phyloP scores from a whole-genome alignment of 2,797 vertebrate species.

The Brotula barbata region DNA sequence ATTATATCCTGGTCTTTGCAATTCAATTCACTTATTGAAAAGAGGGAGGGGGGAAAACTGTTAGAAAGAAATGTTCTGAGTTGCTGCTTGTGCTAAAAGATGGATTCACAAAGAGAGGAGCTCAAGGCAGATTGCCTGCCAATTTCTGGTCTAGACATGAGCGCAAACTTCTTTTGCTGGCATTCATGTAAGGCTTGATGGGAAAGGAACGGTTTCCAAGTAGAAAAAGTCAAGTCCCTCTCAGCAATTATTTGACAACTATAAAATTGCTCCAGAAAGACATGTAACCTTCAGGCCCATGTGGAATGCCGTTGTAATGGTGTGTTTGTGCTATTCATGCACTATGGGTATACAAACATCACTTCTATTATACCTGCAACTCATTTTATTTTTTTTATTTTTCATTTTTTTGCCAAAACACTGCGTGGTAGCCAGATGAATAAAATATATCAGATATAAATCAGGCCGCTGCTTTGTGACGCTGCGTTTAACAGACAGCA shows the following conservation, averaged over 20 bases:
- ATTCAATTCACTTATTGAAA: conserved; percentile 73
- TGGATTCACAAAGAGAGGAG: conserved; percentile 51
- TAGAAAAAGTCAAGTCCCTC: conserved; percentile 58
- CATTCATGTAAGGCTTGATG: conserved; percentile 56
- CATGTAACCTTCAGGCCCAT: conserved; percentile 26
- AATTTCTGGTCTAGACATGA: conserved; percentile 59
- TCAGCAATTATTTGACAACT: conserved; percentile 53
- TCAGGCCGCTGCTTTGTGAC: too few relatives aligned
- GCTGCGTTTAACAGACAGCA: too few relatives aligned
- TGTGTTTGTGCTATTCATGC: conserved; percentile 21
- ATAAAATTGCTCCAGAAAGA: conserved; percentile 38
- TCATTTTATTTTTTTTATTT: too few relatives aligned
- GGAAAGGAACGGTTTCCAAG: conserved; percentile 58
- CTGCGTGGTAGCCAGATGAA: too few relatives aligned
- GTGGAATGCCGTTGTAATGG: conserved; percentile 33
- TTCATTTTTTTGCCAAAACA: too few relatives aligned
- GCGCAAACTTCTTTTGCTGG: conserved; percentile 35
- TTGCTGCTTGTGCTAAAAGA: conserved; percentile 53
- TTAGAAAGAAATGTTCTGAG: conserved; percentile 54
- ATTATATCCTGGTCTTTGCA: conserved; percentile 75
- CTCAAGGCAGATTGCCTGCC: conserved; percentile 61
- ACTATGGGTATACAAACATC: not conserved
- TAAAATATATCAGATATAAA: too few relatives aligned
- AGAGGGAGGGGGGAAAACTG: conserved; percentile 29
- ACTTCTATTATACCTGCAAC: too few relatives aligned